Evolutionary conservation across 2,888 invertebrate genomes (phyloP).

Genomic region (Drosophila meridiana): DNA sequence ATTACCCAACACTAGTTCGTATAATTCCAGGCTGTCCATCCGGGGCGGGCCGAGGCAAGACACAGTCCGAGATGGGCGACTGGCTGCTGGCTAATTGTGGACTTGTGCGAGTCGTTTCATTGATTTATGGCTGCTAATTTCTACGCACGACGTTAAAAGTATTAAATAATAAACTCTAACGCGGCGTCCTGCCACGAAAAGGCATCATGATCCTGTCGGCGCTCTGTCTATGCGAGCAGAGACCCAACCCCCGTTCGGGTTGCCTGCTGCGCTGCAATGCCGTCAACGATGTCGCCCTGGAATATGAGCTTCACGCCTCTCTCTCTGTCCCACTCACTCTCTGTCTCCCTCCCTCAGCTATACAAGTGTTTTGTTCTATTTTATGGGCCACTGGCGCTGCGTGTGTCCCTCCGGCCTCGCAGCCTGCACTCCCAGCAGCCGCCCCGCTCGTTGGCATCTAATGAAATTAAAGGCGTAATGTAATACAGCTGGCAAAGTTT

Average conservation of each 20-base stretch:
- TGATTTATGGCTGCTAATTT: constrained; percentile 78
- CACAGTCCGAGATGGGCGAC: constrained; percentile 7
- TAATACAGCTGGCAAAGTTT: constrained; percentile 76
- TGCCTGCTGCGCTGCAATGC: constrained; percentile 58
- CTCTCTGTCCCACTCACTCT: background rate
- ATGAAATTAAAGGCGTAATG: constrained; percentile 78
- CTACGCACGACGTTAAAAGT: constrained; percentile 74
- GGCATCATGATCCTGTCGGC: constrained; percentile 43
- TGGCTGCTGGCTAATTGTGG: constrained; percentile 73
- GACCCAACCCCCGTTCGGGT: background rate
- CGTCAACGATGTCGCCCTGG: constrained; percentile 56
- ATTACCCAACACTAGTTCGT: constrained; percentile 57
- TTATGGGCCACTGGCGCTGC: constrained; percentile 66
- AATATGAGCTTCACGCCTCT: constrained; percentile 57
- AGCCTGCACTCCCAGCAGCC: background rate
- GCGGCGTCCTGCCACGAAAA: constrained; percentile 55
- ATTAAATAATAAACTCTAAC: constrained; percentile 77
- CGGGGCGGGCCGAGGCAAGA: constrained; percentile 22
- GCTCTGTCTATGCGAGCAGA: constrained; percentile 20
- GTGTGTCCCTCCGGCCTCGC: constrained; percentile 27
- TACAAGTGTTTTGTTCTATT: constrained; percentile 75
- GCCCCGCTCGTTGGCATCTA: constrained; percentile 59
- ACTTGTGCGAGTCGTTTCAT: constrained; percentile 76
- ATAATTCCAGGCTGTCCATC: constrained; percentile 52
- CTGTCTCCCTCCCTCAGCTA: constrained; percentile 35